phyloP scores from a whole-genome alignment of 2,797 vertebrate genomes.

The Alauda arvensis region DNA sequence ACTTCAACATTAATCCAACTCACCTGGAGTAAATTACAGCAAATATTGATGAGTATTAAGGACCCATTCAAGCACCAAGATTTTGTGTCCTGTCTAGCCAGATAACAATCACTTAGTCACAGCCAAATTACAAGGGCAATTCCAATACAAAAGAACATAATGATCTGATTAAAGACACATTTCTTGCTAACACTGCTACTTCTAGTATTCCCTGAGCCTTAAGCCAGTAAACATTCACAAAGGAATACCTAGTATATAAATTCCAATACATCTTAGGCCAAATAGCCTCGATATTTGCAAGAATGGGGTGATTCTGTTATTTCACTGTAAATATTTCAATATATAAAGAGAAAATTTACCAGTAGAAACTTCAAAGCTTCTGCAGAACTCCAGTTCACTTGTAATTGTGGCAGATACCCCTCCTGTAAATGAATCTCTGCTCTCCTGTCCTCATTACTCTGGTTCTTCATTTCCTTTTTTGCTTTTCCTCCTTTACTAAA shows the following conservation, averaged over 20 bases:
- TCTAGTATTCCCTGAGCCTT: background rate
- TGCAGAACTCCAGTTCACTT: background rate
- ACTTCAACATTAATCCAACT: background rate
- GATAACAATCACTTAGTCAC: background rate
- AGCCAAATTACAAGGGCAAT: background rate
- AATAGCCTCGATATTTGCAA: background rate
- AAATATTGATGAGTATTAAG: background rate
- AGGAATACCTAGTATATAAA: background rate
- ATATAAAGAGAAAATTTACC: background rate
- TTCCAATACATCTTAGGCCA: background rate
- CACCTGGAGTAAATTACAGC: background rate
- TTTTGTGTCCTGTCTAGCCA: background rate
- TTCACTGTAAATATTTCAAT: background rate
- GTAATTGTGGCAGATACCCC: background rate
- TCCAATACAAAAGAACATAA: background rate
- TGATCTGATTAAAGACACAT: background rate
- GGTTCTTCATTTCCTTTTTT: background rate
- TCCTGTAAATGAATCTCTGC: background rate
- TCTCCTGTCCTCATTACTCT: background rate
- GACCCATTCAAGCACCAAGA: background rate
- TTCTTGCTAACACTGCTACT: background rate
- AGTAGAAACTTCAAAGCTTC: background rate
- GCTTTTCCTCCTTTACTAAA: slow-evolving; percentile 19
- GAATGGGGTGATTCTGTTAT: background rate
- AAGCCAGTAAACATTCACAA: background rate